Base-by-base conservation (phyloP, 1,140 invertebrate species). In the Heliconius hermathena region DNA sequence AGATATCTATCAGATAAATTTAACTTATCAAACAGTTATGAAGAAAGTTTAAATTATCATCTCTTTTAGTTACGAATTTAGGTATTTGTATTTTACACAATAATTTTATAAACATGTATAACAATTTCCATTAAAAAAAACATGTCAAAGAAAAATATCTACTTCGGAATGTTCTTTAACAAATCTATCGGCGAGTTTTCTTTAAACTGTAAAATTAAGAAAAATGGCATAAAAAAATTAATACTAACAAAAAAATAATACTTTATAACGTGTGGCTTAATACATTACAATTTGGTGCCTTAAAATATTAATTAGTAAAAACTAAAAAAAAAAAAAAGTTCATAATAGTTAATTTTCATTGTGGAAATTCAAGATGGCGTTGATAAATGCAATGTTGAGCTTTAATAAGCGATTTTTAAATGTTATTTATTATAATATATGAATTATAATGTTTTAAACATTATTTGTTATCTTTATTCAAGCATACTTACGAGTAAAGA, bases 131-230 rank as follows among this genome's bases (percentile, higher is more conserved):
- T 57, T 9, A 57, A 57, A 57, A n/a, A 57, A 22, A 57, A n/a
- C n/a, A 57, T 57, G 54, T 57, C 54, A n/a, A 57, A 57, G 54
- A 57, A 22, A 57, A 57, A 57, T 57, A 57, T 49, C 20, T 77
- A 52, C 75, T 26, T 71, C 36, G 38, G 75, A 71, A 76, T 70
- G 49, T 57, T 76, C 54, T 57, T 57, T 57, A 57, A n/a, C n/a
- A 57, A 57, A n/a, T 57, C 54, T 57, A 70, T 70, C 66, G 41
- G 54, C n/a, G 20, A 76, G 41, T 46, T 29, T 46, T 49, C 33
- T 36, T 41, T 71, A 22, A 70, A 70, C 66, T 82, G 73, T 73
- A 79, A 78, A 80, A 74, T 74, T 76, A 22, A 57, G n/a, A 57
- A 57, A n/a, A 57, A 22, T 20, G 20, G n/a, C 1, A 54, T 20